Evolutionary conservation across 1,140 invertebrate genomes (phyloP).

Genomic region (Drosophila sucinea): DNA sequence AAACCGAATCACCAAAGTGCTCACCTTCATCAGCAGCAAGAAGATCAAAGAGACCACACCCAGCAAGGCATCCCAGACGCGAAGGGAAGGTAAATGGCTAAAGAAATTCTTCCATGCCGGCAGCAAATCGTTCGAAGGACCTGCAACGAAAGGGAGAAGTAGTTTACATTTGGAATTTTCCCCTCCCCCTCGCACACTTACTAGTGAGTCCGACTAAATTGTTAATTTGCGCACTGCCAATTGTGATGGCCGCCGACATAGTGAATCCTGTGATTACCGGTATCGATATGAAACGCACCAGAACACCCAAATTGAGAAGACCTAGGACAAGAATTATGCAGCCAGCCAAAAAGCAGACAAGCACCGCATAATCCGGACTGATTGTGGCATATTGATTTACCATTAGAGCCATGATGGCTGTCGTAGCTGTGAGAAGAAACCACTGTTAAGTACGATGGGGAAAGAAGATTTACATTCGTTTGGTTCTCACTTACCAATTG

Average conservation of each 20-base stretch:
- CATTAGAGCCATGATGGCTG: conserved; percentile 91
- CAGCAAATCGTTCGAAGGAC: conserved; percentile 85
- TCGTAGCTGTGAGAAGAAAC: conserved; percentile 85
- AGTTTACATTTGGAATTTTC: neutral
- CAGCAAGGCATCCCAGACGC: conserved; percentile 85
- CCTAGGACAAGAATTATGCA: conserved; percentile 90
- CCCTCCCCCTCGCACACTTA: conserved; percentile 51
- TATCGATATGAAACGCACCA: conserved; percentile 95
- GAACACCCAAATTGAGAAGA: conserved; percentile 92
- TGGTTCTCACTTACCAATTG: conserved; percentile 84
- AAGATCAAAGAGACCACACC: conserved; percentile 85
- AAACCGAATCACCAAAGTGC: neutral
- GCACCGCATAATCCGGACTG: conserved; percentile 89
- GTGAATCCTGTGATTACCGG: conserved; percentile 96
- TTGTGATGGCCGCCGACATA: conserved; percentile 93
- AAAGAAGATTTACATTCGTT: neutral
- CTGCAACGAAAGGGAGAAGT: conserved; percentile 25
- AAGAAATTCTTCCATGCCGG: conserved; percentile 85
- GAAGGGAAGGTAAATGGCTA: conserved; percentile 83
- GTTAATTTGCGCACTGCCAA: conserved; percentile 92
- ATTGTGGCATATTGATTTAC: conserved; percentile 87
- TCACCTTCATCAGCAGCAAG: conserved; percentile 86
- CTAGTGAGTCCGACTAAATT: conserved; percentile 88
- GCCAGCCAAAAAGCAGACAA: conserved; percentile 92
- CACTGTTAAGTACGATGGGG: neutral